Conservation (phyloP, 2,888 invertebrate species). For the Acanthosepion pharaonis region DNA sequence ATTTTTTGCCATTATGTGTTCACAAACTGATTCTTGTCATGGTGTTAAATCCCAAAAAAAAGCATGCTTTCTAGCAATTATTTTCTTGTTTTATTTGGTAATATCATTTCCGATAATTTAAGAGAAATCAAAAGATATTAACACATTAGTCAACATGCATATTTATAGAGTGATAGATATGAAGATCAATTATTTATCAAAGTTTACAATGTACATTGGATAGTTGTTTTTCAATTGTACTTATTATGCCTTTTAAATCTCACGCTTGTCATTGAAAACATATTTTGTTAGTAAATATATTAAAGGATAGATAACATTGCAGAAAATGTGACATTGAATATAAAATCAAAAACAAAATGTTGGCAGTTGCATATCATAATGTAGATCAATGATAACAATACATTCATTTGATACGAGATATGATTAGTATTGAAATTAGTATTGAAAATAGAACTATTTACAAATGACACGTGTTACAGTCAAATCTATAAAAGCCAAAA, state of each 20-base stretch:
- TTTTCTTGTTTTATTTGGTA: neutral
- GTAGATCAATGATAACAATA: neutral
- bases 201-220: neutral
- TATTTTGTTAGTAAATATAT: conserved; percentile 4
- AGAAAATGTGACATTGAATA: conserved; percentile 33
- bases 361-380: conserved; percentile 8
- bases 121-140: neutral
- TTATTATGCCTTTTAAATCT: neutral
- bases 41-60: neutral
- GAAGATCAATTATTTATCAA: neutral
- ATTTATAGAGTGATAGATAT: neutral
- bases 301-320: neutral
- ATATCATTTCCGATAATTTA: neutral
- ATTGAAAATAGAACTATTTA: neutral
- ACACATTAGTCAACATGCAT: neutral
- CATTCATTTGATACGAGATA: conserved; percentile 22
- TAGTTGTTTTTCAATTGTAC: neutral
- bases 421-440: neutral
- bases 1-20: neutral
- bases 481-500: neutral
- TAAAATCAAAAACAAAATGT: neutral
- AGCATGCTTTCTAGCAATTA: neutral
- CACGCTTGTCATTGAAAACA: neutral
- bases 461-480: neutral
- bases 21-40: neutral